phyloP scores from a whole-genome alignment of 2,797 vertebrate genomes.

The Chelidonichthys spinosus region DNA sequence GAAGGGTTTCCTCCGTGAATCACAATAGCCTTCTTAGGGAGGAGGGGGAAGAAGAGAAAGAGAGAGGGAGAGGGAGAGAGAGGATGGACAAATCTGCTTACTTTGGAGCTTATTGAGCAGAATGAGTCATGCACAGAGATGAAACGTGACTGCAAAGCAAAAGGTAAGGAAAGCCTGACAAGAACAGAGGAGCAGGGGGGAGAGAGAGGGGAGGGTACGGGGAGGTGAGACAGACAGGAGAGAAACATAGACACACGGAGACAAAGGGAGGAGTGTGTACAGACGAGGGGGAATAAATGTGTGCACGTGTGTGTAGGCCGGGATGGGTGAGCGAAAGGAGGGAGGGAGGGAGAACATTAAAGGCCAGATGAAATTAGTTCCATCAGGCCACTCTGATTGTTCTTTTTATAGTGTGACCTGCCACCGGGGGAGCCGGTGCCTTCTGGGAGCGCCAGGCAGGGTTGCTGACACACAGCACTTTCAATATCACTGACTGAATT shows the following conservation, averaged over 20 bases:
- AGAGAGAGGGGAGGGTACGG: constrained; percentile 51
- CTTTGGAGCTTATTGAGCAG: constrained; percentile 90
- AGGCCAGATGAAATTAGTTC: constrained; percentile 85
- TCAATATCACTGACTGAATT: constrained; percentile 82
- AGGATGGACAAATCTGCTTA: constrained; percentile 89
- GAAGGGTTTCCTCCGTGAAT: constrained; percentile 86
- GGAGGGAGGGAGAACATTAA: constrained; percentile 66
- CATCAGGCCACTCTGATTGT: constrained; percentile 80
- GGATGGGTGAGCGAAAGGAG: constrained; percentile 37
- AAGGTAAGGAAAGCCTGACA: constrained; percentile 79
- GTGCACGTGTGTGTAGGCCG: not conserved
- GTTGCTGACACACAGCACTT: constrained; percentile 80
- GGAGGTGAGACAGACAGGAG: constrained; percentile 65
- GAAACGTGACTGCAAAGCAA: constrained; percentile 87
- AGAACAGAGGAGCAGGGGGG: constrained; percentile 55
- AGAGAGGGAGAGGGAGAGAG: constrained; percentile 35
- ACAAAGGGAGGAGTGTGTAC: constrained; percentile 20
- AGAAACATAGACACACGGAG: constrained; percentile 35
- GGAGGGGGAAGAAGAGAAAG: constrained; percentile 43
- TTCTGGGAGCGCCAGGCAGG: constrained; percentile 76
- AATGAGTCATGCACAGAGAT: constrained; percentile 86
- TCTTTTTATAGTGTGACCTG: constrained; percentile 82
- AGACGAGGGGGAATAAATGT: constrained; percentile 49
- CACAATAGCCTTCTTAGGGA: constrained; percentile 87
- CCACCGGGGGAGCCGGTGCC: constrained; percentile 75